These are phyloP conservation scores for Microcebus tavaratra DNA, from an alignment of 2,113 vertebrate species.

Conservation along the genomic window DNA sequence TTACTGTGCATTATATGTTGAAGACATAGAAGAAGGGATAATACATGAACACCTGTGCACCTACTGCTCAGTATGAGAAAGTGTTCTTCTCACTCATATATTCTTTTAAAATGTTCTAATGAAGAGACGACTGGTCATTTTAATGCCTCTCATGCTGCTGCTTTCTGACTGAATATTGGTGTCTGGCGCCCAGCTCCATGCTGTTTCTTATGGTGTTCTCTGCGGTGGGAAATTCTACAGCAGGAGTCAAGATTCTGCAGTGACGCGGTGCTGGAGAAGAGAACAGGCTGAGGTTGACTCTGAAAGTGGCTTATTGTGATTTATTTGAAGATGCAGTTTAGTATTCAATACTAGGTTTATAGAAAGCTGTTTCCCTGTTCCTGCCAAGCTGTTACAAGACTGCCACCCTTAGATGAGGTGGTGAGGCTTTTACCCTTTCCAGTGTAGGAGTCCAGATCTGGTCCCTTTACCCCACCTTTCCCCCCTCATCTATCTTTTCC, in stretches of 20 bases:
- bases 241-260: neutral
- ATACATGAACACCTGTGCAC: neutral
- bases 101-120: neutral
- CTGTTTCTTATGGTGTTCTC: neutral
- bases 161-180: neutral
- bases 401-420: neutral
- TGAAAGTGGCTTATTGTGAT: neutral
- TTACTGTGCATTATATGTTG: neutral
- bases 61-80: neutral
- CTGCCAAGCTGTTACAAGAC: neutral
- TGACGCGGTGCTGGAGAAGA: neutral
- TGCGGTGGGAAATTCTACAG: neutral
- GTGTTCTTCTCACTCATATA: neutral
- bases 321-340: neutral
- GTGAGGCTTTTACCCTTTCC: neutral
- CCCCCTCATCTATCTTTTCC: neutral
- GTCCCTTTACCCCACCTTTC: neutral
- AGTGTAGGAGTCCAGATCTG: neutral
- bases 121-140: neutral
- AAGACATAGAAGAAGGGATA: neutral
- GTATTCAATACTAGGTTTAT: neutral
- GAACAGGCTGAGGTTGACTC: neutral
- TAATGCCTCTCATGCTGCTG: neutral
- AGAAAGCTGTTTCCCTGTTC: neutral
- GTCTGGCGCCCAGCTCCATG: neutral